Conservation (phyloP, 1,140 invertebrate genomes). For the Pentalonia nigronervosa region DNA sequence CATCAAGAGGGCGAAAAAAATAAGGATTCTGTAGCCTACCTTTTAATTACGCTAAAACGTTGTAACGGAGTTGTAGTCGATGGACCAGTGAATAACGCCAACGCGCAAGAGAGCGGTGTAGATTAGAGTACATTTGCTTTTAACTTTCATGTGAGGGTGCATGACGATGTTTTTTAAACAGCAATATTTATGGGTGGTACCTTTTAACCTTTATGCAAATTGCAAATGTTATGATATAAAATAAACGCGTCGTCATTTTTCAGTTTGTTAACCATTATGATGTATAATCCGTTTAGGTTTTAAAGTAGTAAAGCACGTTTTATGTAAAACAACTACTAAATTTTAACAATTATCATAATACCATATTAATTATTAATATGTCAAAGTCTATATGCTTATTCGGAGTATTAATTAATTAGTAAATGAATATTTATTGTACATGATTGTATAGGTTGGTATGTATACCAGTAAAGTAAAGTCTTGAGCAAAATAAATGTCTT, state of each 20-base stretch:
- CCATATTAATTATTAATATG: no score
- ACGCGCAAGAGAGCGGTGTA: background rate
- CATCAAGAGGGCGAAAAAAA: background rate
- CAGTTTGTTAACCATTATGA: background rate
- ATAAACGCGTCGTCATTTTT: background rate
- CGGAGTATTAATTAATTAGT: background rate
- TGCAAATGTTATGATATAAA: background rate
- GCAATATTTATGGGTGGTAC: background rate
- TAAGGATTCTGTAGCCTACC: background rate
- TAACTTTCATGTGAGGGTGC: background rate
- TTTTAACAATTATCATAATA: background rate
- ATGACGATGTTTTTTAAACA: background rate
- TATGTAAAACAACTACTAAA: background rate
- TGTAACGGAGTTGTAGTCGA: background rate
- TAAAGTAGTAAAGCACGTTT: background rate
- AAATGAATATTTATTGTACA: background rate
- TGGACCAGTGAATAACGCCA: background rate
- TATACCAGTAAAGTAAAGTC: no score
- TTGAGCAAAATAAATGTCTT: no score
- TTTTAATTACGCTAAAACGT: slow-evolving; percentile 56
- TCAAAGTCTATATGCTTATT: background rate
- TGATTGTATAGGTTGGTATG: background rate
- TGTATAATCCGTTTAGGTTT: background rate
- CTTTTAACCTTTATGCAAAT: slow-evolving; percentile 14
- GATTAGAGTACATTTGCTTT: background rate